A percentile compares a stretch with the other conserved stretches of the same genome.
Evolutionary conservation across 2,113 vertebrate species (phyloP).

Genomic region (Hydrochoerus hydrochaeris): DNA sequence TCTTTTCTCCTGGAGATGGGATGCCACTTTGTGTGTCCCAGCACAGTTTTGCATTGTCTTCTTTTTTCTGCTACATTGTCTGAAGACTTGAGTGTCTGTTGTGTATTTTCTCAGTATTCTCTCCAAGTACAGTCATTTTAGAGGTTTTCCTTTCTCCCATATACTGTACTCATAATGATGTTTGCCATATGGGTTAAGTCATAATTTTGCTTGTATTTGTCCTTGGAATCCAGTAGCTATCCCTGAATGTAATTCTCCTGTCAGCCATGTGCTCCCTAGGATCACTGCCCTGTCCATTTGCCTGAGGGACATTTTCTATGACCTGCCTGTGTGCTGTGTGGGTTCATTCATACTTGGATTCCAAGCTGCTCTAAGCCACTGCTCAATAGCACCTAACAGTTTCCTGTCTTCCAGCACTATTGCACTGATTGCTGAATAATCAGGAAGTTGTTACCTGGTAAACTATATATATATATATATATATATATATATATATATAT

Average conservation of each 20-base stretch:
- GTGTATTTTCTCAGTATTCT: neutral
- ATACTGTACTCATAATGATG: neutral
- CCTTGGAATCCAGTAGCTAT: neutral
- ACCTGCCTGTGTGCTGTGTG: no score
- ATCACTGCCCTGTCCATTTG: neutral
- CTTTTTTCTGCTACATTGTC: neutral
- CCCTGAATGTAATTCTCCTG: neutral
- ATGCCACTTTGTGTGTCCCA: neutral
- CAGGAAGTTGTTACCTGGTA: neutral
- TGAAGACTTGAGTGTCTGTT: neutral
- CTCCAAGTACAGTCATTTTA: neutral
- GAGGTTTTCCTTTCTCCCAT: constrained; percentile 42
- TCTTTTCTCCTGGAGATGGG: neutral
- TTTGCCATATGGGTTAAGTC: neutral
- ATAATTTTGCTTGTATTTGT: constrained; percentile 28
- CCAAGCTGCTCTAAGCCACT: neutral
- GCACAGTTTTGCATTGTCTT: neutral
- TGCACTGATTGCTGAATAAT: neutral
- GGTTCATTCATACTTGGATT: neutral
- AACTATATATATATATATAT: neutral
- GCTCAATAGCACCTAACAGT: neutral
- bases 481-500: neutral
- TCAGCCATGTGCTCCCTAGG: neutral
- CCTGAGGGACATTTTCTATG: neutral
- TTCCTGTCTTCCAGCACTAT: neutral